Evolutionary conservation across 2,888 invertebrate species (phyloP).

Genomic region (Lathronympha strigana): DNA sequence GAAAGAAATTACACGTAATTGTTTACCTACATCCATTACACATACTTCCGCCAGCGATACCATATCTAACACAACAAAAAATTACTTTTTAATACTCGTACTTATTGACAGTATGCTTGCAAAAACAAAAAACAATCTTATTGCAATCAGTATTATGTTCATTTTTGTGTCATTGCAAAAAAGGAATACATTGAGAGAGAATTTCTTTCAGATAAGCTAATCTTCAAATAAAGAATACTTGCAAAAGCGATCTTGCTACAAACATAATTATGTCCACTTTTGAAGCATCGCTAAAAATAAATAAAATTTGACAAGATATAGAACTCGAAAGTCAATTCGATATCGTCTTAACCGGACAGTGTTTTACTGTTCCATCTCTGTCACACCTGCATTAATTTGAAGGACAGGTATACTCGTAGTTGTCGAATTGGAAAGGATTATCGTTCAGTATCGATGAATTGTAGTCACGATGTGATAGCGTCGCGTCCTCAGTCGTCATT

Average conservation of each 20-base stretch:
- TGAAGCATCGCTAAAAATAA: not conserved
- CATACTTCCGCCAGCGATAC: constrained; percentile 32
- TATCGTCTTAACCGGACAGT: not conserved
- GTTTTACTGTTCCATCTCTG: constrained; percentile 9
- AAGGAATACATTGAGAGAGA: not conserved
- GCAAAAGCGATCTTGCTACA: constrained; percentile 3
- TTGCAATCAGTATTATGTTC: not conserved
- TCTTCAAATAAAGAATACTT: not conserved
- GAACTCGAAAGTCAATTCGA: not conserved
- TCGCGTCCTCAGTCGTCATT: constrained; percentile 15
- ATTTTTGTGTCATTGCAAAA: constrained; percentile 1
- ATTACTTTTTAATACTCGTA: constrained; percentile 12
- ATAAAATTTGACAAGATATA: constrained; percentile 5
- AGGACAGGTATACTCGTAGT: not conserved
- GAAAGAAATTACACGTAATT: constrained; percentile 22
- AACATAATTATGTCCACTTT: not conserved
- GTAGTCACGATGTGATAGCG: constrained; percentile 21
- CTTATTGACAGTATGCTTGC: not conserved
- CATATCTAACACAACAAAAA: constrained; percentile 7
- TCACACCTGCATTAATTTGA: constrained; percentile 8
- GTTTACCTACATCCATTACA: constrained; percentile 30
- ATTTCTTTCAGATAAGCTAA: not conserved
- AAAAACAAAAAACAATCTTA: not conserved
- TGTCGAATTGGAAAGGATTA: constrained; percentile 3
- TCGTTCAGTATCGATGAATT: constrained; percentile 13